phyloP scores from a whole-genome alignment of 2,888 invertebrate species.

The Dasypogon diadema region DNA sequence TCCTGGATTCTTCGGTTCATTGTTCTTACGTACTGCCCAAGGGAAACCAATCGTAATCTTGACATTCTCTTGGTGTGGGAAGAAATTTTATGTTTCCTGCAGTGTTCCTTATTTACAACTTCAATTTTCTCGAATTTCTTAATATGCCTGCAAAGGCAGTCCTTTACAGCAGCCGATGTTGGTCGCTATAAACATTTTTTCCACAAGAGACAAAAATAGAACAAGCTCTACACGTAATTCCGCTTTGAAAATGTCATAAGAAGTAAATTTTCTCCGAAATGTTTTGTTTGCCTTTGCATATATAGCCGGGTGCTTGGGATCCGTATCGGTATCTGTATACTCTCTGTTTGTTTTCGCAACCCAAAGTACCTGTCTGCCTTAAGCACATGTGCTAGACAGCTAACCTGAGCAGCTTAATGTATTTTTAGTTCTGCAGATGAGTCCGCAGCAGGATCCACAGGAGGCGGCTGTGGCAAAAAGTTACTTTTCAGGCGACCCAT shows the following conservation, averaged over 20 bases:
- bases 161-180: background rate
- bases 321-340: background rate
- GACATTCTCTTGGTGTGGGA: background rate
- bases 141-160: constrained; percentile 21
- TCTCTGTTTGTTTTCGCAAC: constrained; percentile 19
- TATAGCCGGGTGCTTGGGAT: background rate
- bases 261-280: background rate
- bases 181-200: constrained; percentile 21
- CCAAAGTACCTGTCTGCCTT: background rate
- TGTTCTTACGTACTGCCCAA: background rate
- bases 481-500: constrained; percentile 18
- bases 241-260: constrained; percentile 4
- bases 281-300: constrained; percentile 22
- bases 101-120: constrained; percentile 22
- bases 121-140: constrained; percentile 42
- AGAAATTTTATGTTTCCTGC: background rate
- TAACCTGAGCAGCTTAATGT: constrained; percentile 13
- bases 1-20: background rate
- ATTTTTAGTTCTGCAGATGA: constrained; percentile 29
- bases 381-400: background rate
- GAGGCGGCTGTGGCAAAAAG: constrained; percentile 12
- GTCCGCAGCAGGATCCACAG: background rate
- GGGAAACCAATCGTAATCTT: background rate
- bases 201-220: background rate
- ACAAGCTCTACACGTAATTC: background rate